Evolutionary conservation across 2,888 invertebrate species (phyloP).

Genomic region (Lottia gigantea): DNA sequence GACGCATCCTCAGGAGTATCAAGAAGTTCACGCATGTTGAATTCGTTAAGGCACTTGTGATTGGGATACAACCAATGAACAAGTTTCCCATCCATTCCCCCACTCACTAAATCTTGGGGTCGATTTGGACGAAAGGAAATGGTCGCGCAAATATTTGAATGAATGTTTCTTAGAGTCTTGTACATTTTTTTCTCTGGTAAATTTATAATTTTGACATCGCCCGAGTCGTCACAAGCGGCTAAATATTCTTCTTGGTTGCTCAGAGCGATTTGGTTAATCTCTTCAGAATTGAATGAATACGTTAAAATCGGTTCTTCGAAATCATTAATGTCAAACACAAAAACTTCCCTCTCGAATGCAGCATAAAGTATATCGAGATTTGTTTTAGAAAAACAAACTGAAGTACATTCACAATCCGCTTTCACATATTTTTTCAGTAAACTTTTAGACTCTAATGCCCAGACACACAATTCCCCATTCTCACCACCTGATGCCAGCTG

Average conservation of each 20-base stretch:
- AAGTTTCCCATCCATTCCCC: conserved; percentile 62
- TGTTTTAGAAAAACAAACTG: conserved; percentile 49
- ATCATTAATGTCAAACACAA: conserved; percentile 45
- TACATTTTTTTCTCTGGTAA: conserved; percentile 53
- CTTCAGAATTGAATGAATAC: conserved; percentile 58
- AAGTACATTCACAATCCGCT: conserved; percentile 53
- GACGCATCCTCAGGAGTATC: conserved; percentile 45
- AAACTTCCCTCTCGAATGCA: conserved; percentile 50
- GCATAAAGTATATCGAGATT: conserved; percentile 55
- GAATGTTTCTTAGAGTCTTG: conserved; percentile 61
- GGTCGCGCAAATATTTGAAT: conserved; percentile 64
- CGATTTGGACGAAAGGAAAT: conserved; percentile 55
- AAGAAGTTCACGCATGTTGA: conserved; percentile 62
- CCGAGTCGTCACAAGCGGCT: conserved; percentile 64
- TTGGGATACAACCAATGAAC: conserved; percentile 65
- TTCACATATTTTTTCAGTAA: conserved; percentile 39
- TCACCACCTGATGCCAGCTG: conserved; percentile 54
- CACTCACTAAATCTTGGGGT: conserved; percentile 60
- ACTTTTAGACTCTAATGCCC: conserved; percentile 41
- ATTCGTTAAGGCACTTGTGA: conserved; percentile 54
- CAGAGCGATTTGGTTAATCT: conserved; percentile 61
- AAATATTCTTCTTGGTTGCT: conserved; percentile 60
- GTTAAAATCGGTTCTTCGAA: conserved; percentile 42
- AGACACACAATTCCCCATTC: conserved; percentile 53
- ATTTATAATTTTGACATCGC: conserved; percentile 61